Evolutionary conservation across 2,888 invertebrate species (phyloP), one percentile per base, ranked within the genome.

Genomic region (Clostera curtula): DNA sequence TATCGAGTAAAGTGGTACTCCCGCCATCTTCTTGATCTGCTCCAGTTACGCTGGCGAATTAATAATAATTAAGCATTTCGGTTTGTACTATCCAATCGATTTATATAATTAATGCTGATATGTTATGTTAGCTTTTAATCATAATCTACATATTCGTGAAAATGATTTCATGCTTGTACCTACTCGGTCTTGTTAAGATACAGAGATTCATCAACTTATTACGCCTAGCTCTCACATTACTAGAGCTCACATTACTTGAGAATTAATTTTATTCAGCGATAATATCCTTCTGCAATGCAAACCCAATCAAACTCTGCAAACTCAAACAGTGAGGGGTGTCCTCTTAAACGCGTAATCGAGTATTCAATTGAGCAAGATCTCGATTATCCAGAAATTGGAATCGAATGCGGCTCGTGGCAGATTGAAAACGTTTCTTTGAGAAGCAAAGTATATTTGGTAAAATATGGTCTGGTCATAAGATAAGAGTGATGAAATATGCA

Each of bases 351-450:
- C 74, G 73, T 76, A 72, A 74, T 77, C 75, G 76, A 73, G 68
- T 76, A 71, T 75, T 79, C 80, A 77, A 79, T 80, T 80, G 80
- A 79, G 73, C 73, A 77, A 74, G 73, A 72, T 75, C 74, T 74
- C 71, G 73, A 77, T 77, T 77, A 77, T 79, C 61, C 68, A 67
- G 71, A 69, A 71, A 77, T 76, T 71, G 71, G 70, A 79, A 75
- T 72, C 67, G 72, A 71, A 73, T 62, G 70, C 66, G 67, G 62
- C 63, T 51, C n/a, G n/a, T n/a, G 53, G 55, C 42, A 67, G 68
- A 76, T 71, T 59, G 74, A 67, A 69, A 74, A 67, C 57, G 70
- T 65, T 59, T 67, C 61, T 62, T 56, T n/a, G n/a, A n/a, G n/a
- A n/a, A n/a, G n/a, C 51, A 48, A 59, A 52, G 52, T 50, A 47